phyloP scores from a whole-genome alignment of 2,797 vertebrate genomes.

The Zalophus californianus region DNA sequence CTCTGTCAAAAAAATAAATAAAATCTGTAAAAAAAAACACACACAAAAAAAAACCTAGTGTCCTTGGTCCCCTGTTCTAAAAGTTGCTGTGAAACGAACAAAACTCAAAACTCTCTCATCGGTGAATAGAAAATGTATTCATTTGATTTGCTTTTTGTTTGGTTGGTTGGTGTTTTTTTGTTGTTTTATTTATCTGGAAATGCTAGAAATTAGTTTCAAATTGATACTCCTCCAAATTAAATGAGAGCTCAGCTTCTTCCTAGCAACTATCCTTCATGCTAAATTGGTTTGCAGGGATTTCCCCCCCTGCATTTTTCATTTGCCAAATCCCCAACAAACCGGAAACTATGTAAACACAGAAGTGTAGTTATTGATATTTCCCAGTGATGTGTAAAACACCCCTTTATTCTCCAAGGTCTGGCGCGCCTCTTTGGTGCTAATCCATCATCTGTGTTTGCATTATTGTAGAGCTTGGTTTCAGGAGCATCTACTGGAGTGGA shows the following conservation, averaged over 20 bases:
- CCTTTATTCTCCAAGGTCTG: slow-evolving; percentile 61
- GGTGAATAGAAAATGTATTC: not conserved
- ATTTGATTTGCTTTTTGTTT: not conserved
- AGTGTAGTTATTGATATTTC: slow-evolving; percentile 32
- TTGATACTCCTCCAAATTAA: slow-evolving; percentile 2
- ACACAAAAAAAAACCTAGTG: not conserved
- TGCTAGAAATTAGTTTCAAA: slow-evolving; percentile 26
- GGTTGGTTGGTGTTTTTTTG: not conserved
- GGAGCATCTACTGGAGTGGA: not conserved
- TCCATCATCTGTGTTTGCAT: slow-evolving; percentile 30
- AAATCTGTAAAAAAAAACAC: no score
- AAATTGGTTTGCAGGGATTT: not conserved
- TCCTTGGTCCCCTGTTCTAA: not conserved
- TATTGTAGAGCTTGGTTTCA: not conserved
- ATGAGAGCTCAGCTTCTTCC: not conserved
- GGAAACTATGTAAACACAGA: slow-evolving; percentile 27
- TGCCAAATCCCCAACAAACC: slow-evolving; percentile 53
- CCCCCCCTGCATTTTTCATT: slow-evolving; percentile 27
- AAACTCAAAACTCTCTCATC: not conserved
- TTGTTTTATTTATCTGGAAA: slow-evolving; percentile 23
- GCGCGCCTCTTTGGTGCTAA: slow-evolving; percentile 28
- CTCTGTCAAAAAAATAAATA: no score
- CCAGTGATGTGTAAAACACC: slow-evolving; percentile 7
- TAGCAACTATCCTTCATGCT: not conserved
- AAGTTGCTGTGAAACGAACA: not conserved